phyloP scores from a whole-genome alignment of 2,888 invertebrate species.

The Hydrotaea diabolus region DNA sequence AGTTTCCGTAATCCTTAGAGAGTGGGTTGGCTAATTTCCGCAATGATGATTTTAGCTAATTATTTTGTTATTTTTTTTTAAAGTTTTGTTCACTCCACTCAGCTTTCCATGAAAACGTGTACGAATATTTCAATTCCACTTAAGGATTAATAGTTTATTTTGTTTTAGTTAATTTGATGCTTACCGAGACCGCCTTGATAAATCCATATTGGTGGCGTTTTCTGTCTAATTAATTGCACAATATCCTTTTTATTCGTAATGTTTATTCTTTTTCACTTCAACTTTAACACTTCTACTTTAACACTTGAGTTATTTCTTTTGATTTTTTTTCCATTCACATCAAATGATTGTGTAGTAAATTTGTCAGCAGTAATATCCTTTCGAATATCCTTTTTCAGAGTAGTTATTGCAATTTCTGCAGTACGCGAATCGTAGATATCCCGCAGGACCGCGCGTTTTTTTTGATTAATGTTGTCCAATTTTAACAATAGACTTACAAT shows the following conservation, averaged over 20 bases:
- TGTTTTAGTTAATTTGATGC: slow-evolving; percentile 71
- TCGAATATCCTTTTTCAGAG: slow-evolving; percentile 14
- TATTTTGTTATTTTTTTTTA: too few relatives aligned
- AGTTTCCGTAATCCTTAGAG: too few relatives aligned
- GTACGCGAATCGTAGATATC: background rate
- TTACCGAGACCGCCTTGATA: slow-evolving; percentile 81
- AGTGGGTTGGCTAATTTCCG: too few relatives aligned
- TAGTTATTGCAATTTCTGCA: background rate
- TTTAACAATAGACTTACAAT: background rate
- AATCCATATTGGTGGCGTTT: slow-evolving; percentile 77
- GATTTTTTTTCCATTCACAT: slow-evolving; percentile 2
- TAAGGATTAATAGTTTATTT: too few relatives aligned
- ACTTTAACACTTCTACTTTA: background rate
- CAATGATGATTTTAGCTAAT: too few relatives aligned
- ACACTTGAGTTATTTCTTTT: background rate
- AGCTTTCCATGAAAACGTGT: too few relatives aligned
- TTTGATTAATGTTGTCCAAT: background rate
- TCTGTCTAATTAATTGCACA: slow-evolving; percentile 17
- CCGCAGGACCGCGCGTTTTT: slow-evolving; percentile 46
- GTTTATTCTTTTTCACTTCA: slow-evolving; percentile 19
- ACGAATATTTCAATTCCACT: too few relatives aligned
- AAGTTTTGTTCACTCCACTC: too few relatives aligned
- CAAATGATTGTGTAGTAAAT: background rate
- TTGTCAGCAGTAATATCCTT: background rate
- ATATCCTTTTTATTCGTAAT: slow-evolving; percentile 24